phyloP scores from a whole-genome alignment of 2,888 invertebrate genomes.

The Amphipoea lucens region DNA sequence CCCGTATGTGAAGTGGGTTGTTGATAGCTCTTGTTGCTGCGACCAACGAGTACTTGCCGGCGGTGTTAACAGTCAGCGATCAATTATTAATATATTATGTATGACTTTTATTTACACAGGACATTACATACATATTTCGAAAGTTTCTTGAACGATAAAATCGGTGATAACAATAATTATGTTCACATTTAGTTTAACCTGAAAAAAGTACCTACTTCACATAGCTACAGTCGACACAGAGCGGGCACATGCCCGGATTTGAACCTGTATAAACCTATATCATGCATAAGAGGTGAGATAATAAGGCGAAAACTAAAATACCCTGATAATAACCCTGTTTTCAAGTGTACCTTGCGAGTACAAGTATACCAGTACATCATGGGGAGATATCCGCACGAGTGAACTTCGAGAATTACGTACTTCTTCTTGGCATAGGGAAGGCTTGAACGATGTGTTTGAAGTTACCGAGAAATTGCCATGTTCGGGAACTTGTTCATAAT shows the following conservation, averaged over 20 bases:
- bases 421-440: not conserved
- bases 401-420: not conserved
- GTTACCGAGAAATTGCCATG: slow-evolving; percentile 27
- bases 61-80: not conserved
- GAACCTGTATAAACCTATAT: too few species aligned
- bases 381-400: slow-evolving; percentile 8
- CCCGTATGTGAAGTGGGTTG: too few species aligned
- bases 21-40: not conserved
- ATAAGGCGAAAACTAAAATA: not conserved
- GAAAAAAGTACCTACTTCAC: too few species aligned
- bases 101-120: too few species aligned
- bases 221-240: too few species aligned
- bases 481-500: slow-evolving; percentile 21
- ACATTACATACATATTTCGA: not conserved
- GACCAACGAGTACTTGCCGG: not conserved
- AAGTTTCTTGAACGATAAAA: too few species aligned
- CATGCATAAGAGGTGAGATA: not conserved
- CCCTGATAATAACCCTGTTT: not conserved
- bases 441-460: slow-evolving; percentile 8
- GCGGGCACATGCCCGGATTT: too few species aligned
- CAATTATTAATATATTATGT: too few species aligned
- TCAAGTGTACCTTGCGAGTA: not conserved
- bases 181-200: too few species aligned
- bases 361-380: slow-evolving; percentile 8
- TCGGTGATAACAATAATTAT: too few species aligned